phyloP scores from a whole-genome alignment of 2,113 vertebrate species.

The Epinephelus cyanopodus region DNA sequence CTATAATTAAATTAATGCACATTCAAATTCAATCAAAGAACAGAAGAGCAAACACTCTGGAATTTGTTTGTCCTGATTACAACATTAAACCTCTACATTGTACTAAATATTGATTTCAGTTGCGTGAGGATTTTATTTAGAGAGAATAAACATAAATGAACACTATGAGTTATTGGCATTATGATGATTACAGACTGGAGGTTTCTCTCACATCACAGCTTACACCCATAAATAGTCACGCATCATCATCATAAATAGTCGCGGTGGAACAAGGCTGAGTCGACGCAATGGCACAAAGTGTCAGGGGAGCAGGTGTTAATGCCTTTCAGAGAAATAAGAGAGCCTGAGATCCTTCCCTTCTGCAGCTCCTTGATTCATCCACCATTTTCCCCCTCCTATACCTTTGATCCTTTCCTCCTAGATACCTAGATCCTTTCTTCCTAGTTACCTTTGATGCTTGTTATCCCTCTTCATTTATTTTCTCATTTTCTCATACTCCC shows the following conservation, averaged over 20 bases:
- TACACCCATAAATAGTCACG: conserved; percentile 44
- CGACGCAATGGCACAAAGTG: conserved; percentile 35
- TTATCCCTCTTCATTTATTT: conserved; percentile 16
- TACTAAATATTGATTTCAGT: conserved; percentile 42
- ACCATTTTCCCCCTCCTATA: neutral
- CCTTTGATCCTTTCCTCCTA: conserved; percentile 27
- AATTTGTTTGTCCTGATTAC: conserved; percentile 15
- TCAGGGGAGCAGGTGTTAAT: conserved; percentile 68
- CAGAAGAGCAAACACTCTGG: neutral
- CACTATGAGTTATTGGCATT: conserved; percentile 24
- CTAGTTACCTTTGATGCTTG: conserved; percentile 37
- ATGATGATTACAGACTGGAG: conserved; percentile 17
- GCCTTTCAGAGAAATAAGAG: conserved; percentile 45
- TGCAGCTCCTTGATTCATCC: conserved; percentile 16
- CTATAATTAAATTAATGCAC: conserved; percentile 28
- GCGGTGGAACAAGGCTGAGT: conserved; percentile 41
- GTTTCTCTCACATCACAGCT: neutral
- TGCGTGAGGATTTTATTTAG: neutral
- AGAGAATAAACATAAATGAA: conserved; percentile 25
- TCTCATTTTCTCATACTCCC: neutral
- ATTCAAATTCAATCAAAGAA: conserved; percentile 52
- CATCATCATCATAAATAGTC: conserved; percentile 42
- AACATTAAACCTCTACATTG: neutral
- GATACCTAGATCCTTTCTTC: neutral
- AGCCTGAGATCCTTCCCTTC: conserved; percentile 15